phyloP scores from a whole-genome alignment of 1,140 invertebrate genomes.

The Sminthurides bifidus region DNA sequence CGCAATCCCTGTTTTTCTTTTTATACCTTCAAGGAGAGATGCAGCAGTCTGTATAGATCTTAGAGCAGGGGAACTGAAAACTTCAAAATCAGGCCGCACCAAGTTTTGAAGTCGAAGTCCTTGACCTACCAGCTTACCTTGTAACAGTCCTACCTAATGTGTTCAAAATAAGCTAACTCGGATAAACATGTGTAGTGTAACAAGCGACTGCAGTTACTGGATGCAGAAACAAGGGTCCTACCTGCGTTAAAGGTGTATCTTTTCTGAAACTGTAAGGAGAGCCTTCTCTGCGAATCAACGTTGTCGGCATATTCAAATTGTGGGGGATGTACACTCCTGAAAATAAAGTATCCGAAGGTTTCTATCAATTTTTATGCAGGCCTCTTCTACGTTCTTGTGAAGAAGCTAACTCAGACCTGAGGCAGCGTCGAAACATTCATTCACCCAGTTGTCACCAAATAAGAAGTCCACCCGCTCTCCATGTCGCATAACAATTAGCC shows the following conservation, averaged over 20 bases:
- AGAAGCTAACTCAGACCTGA: slow-evolving; percentile 41
- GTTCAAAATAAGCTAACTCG: slow-evolving; percentile 1
- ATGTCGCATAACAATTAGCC: slow-evolving; percentile 58
- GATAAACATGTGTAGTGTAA: slow-evolving; percentile 17
- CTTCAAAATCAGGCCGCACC: slow-evolving; percentile 48
- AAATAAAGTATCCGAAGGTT: background rate
- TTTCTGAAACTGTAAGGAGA: background rate
- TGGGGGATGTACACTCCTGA: slow-evolving; percentile 29
- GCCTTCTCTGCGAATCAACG: slow-evolving; percentile 13
- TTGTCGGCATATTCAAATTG: slow-evolving; percentile 10
- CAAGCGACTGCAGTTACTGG: too few species aligned
- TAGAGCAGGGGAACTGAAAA: slow-evolving; percentile 72
- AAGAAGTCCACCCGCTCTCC: slow-evolving; percentile 84
- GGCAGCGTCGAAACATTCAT: slow-evolving; percentile 70
- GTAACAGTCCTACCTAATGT: slow-evolving; percentile 48
- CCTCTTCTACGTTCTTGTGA: background rate
- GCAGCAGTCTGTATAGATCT: slow-evolving; percentile 82
- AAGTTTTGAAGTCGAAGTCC: slow-evolving; percentile 47
- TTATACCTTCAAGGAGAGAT: slow-evolving; percentile 49
- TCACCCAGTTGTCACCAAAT: slow-evolving; percentile 69
- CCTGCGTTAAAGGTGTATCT: background rate
- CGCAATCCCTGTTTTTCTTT: background rate
- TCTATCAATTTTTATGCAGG: background rate
- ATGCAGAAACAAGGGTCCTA: background rate
- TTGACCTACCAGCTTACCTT: slow-evolving; percentile 56